Evolutionary conservation across 2,113 vertebrate genomes (phyloP), one percentile per base, ranked within the genome.

Genomic region (Suricata suricatta): DNA sequence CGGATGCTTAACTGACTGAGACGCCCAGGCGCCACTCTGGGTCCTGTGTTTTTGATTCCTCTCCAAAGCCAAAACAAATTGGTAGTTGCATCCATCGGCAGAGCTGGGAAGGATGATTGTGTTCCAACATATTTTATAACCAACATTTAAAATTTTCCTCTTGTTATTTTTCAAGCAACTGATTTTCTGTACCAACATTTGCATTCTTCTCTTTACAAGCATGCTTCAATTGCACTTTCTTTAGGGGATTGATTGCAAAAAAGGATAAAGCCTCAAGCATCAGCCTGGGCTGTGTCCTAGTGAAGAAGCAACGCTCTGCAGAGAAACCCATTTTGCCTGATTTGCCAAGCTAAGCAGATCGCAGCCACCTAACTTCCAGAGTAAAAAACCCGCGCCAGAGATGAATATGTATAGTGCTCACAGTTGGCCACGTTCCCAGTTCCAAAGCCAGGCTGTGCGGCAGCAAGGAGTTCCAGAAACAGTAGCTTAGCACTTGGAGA

Each of bases 341-440:
- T 92, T 92, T 96, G 93, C 86, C 44, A 68, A 88, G 66, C 95
- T 96, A 84, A 95, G 87, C 90, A 97, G 84, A 92, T 85, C 84
- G 90, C 31, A 69, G 89, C 88, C 77, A 80, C 77, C 52, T 95
- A 95, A 54, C 88, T 82, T 95, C 74, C 90, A 63, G 60, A 94
- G 44, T 38, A 33, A 85, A 80, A 66, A 92, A 50, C 57, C 81
- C 35, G 84, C 31, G 31, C 64, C 54, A 41, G 79, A 88, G 69
- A 94, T 96, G 72, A 96, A 88, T 88, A 87, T 90, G 54, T 57
- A 54, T 95, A 71, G n/a, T 89, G 68, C 57, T 54, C n/a, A 27
- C 10, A 21, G 21, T 21, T 96, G 91, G 96, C 66, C 1, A 0
- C 0, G 7, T 50, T 44, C 89, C 95, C 74, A 23, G 7, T 77